Conservation (phyloP, 2,113 vertebrate genomes). For the Cryptomyrus ogoouensis region DNA sequence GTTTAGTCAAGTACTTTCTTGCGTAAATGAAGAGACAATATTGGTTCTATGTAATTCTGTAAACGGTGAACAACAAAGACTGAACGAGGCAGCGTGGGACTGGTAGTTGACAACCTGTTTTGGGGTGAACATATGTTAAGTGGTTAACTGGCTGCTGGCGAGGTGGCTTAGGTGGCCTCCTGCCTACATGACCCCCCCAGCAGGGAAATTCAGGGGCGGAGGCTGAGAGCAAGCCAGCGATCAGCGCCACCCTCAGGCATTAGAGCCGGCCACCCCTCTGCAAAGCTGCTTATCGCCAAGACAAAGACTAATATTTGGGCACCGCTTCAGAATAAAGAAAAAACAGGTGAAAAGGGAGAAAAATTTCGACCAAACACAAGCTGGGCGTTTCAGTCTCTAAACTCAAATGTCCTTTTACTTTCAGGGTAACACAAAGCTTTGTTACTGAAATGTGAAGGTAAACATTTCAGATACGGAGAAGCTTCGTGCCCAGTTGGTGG, state of each 20-base stretch:
- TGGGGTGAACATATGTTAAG: neutral
- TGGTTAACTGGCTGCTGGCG: neutral
- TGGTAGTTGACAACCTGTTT: neutral
- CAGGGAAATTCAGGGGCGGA: neutral
- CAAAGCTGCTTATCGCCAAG: neutral
- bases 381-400: neutral
- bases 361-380: neutral
- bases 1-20: neutral
- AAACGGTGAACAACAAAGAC: neutral
- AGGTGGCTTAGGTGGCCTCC: neutral
- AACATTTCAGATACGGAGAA: neutral
- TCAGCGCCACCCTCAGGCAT: neutral
- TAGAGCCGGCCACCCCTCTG: neutral
- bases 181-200: neutral
- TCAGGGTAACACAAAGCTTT: neutral
- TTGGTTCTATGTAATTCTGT: neutral
- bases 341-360: neutral
- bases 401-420: neutral
- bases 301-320: neutral
- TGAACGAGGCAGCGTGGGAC: neutral
- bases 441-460: neutral
- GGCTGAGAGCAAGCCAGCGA: neutral
- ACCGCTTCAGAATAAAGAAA: neutral
- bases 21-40: neutral
- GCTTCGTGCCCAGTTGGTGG: neutral